Evolutionary conservation across 2,888 invertebrate genomes (phyloP).

Genomic region (Calameuta filiformis): DNA sequence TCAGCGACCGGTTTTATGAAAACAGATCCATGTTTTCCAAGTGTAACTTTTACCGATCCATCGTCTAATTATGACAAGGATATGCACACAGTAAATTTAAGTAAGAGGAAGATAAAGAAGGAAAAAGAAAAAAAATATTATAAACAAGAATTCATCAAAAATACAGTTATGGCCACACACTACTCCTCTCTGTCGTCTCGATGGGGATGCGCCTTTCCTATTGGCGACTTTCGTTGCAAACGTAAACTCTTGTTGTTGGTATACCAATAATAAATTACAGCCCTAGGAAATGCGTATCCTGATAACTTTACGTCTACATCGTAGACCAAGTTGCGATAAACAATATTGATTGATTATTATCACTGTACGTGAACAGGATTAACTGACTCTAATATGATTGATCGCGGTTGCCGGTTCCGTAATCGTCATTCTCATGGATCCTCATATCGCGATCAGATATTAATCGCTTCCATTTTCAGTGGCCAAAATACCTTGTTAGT

Average conservation of each 20-base stretch:
- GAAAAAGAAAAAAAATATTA: background rate
- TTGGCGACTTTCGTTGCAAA: background rate
- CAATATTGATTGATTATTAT: background rate
- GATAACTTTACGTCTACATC: background rate
- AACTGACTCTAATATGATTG: conserved; percentile 1
- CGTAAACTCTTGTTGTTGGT: background rate
- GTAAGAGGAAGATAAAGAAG: conserved; percentile 2
- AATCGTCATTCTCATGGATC: background rate
- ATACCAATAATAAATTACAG: background rate
- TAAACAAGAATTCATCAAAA: background rate
- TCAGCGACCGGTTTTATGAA: background rate
- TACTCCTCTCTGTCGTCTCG: background rate
- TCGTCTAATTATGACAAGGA: background rate
- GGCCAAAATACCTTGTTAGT: conserved; percentile 11
- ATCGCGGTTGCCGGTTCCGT: background rate
- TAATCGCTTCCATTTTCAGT: conserved; percentile 16
- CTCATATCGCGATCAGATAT: background rate
- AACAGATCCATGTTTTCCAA: conserved; percentile 6
- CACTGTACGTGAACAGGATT: background rate
- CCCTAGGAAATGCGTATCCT: background rate
- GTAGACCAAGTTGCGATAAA: background rate
- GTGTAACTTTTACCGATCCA: background rate
- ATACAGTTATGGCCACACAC: background rate
- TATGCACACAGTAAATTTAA: background rate
- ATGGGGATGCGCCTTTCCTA: background rate